A percentile compares a stretch with the other conserved stretches of the same genome.
phyloP scores from a whole-genome alignment of 2,797 vertebrate genomes.

The Gymnothorax reevesii region DNA sequence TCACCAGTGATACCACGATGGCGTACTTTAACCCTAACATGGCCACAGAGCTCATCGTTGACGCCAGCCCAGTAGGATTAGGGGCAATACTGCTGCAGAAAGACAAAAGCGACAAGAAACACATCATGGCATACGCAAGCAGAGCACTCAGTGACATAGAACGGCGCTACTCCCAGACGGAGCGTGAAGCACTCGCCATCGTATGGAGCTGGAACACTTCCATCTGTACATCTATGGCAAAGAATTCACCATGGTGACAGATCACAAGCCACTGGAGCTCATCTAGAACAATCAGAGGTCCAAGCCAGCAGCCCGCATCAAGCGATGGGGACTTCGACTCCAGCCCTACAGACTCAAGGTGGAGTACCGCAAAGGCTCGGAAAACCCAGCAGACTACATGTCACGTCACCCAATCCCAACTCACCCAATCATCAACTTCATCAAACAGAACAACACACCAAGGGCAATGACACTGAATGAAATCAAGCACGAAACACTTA shows the following conservation, averaged over 20 bases:
- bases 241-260: conserved; percentile 38
- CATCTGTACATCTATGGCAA: conserved; percentile 45
- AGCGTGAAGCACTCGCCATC: conserved; percentile 43
- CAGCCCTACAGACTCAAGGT: conserved; percentile 40
- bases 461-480: conserved; percentile 36
- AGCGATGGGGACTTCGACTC: conserved; percentile 41
- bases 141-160: conserved; percentile 30
- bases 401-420: conserved; percentile 32
- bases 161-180: conserved; percentile 40
- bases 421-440: no score
- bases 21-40: conserved; percentile 38
- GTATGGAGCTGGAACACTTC: conserved; percentile 51
- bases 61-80: conserved; percentile 34
- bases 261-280: conserved; percentile 46
- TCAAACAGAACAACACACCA: not conserved
- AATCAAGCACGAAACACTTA: conserved; percentile 34
- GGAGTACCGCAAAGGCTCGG: conserved; percentile 34
- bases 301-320: conserved; percentile 39
- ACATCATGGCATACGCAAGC: conserved; percentile 28
- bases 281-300: conserved; percentile 54
- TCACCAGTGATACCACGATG: conserved; percentile 34
- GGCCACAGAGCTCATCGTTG: conserved; percentile 39
- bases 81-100: conserved; percentile 40
- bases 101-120: conserved; percentile 9
- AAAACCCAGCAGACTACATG: conserved; percentile 47